Evolutionary conservation across 2,113 vertebrate genomes (phyloP).

Genomic region (Scartelaos histophorus): DNA sequence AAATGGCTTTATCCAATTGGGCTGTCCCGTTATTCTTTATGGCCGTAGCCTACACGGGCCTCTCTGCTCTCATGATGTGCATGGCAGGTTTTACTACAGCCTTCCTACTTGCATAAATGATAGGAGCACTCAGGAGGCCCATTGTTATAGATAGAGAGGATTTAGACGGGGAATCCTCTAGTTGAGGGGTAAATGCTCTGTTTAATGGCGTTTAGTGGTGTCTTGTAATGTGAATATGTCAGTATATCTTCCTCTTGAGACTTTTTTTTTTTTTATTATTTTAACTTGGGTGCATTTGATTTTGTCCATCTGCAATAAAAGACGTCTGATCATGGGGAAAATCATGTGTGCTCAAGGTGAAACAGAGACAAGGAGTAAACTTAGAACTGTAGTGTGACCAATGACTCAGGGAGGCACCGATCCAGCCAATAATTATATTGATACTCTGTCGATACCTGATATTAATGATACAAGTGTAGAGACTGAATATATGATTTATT

Average conservation of each 20-base stretch:
- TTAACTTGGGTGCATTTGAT: not conserved
- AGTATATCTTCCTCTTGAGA: not conserved
- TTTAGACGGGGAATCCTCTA: not conserved
- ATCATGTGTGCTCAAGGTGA: too few relatives aligned
- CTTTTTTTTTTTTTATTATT: not conserved
- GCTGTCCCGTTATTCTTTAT: constrained; percentile 58
- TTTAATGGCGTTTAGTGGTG: not conserved
- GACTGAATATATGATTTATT: too few relatives aligned
- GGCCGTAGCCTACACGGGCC: constrained; percentile 42
- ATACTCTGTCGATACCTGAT: too few relatives aligned
- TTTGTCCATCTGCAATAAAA: too few relatives aligned
- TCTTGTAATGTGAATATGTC: not conserved
- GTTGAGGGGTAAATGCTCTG: not conserved
- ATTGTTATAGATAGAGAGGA: not conserved
- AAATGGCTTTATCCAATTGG: constrained; percentile 67
- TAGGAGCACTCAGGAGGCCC: not conserved
- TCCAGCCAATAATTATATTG: too few relatives aligned
- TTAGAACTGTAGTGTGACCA: too few relatives aligned
- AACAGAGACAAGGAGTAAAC: too few relatives aligned
- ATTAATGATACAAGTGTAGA: too few relatives aligned
- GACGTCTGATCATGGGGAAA: too few relatives aligned
- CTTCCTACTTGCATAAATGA: constrained; percentile 56
- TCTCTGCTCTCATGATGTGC: constrained; percentile 30
- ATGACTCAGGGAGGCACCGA: too few relatives aligned
- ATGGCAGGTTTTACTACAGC: constrained; percentile 56